Evolutionary conservation across 2,113 vertebrate genomes (phyloP).

Genomic region (Anthoscopus minutus): DNA sequence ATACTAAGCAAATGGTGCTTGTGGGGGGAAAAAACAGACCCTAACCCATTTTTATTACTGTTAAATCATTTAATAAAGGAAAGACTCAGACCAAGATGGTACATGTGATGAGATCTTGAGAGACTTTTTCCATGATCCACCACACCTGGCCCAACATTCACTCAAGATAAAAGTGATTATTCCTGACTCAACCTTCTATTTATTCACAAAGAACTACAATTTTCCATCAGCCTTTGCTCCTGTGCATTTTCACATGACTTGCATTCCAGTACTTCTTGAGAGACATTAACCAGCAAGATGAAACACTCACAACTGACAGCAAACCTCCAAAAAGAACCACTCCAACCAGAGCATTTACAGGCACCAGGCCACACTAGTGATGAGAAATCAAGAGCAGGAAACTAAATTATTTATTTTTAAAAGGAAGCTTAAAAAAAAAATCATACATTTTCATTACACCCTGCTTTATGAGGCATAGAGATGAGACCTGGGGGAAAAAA

Average conservation of each 20-base stretch:
- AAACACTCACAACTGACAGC: neutral
- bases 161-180: accelerated
- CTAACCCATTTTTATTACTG: neutral
- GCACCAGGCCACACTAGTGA: neutral
- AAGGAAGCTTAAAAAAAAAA: neutral
- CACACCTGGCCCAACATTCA: accelerated
- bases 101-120: neutral
- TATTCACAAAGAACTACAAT: accelerated
- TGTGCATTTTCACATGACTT: neutral
- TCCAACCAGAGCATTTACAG: neutral
- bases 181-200: neutral
- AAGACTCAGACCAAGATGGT: neutral
- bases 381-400: neutral
- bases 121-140: neutral
- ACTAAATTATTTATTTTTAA: neutral
- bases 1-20: neutral
- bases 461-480: neutral
- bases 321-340: neutral
- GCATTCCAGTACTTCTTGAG: neutral
- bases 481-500: neutral
- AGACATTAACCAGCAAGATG: neutral
- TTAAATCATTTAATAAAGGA: neutral
- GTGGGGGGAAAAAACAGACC: accelerated
- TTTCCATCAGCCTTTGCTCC: neutral
- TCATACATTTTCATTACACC: accelerated